Percentiles rank a stretch among this genome's conserved stretches.
Conservation (phyloP, 1,140 invertebrate genomes). For the Pseudomyrmex cubaensis region DNA sequence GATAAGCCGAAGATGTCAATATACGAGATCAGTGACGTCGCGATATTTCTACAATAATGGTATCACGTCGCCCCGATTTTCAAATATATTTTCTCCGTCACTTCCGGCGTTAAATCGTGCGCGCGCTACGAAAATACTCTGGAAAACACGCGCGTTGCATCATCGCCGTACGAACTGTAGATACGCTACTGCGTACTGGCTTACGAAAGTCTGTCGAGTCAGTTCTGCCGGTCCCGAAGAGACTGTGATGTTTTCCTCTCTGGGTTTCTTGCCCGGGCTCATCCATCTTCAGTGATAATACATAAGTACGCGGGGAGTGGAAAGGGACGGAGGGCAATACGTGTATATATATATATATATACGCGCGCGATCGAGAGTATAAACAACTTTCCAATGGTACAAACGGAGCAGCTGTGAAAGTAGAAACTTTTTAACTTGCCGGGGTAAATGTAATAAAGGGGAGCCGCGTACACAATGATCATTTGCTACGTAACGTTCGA, state of each 20-base stretch:
- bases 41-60: constrained; percentile 38
- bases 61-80: constrained; percentile 25
- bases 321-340: too few species aligned
- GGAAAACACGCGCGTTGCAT: constrained; percentile 53
- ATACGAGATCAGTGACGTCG: background rate
- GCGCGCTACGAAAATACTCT: constrained; percentile 40
- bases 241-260: constrained; percentile 6
- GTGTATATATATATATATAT: too few species aligned
- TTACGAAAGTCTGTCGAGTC: constrained; percentile 63
- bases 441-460: constrained; percentile 36
- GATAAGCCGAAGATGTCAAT: constrained; percentile 3
- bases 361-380: constrained; percentile 61
- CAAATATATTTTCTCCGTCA: constrained; percentile 15
- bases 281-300: constrained; percentile 57
- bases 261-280: constrained; percentile 7
- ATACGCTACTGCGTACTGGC: constrained; percentile 44
- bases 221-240: constrained; percentile 2
- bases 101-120: background rate
- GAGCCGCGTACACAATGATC: constrained; percentile 23
- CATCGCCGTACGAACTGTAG: constrained; percentile 66
- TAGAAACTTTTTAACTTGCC: constrained; percentile 68
- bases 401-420: constrained; percentile 72
- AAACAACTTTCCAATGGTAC: constrained; percentile 72
- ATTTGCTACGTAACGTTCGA: background rate
- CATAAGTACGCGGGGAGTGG: constrained; percentile 14